phyloP scores from a whole-genome alignment of 2,113 vertebrate genomes.

The Erinaceus europaeus region DNA sequence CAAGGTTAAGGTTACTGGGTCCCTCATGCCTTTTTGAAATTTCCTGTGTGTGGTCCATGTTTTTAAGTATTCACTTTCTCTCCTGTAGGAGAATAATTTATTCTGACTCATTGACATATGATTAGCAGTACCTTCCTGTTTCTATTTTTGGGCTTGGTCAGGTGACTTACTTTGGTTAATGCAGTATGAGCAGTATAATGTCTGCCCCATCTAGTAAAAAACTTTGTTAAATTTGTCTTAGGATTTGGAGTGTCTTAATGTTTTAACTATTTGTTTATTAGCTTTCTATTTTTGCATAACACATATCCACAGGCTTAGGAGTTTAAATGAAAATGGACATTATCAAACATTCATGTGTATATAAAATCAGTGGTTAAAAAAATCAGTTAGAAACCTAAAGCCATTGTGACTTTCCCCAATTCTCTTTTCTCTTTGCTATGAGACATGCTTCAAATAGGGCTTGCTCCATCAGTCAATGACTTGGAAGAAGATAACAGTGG shows the following conservation, averaged over 20 bases:
- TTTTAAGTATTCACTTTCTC: not conserved
- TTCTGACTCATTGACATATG: not conserved
- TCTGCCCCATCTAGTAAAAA: not conserved
- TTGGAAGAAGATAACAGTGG: not conserved
- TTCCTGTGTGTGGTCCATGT: not conserved
- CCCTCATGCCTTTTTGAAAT: not conserved
- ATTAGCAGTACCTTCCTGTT: not conserved
- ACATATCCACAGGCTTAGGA: too few species aligned
- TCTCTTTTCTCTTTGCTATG: not conserved
- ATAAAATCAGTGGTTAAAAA: too few species aligned
- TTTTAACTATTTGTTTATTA: too few species aligned
- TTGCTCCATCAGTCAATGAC: not conserved
- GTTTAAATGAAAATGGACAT: too few species aligned
- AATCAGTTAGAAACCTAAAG: too few species aligned
- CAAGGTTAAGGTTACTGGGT: not conserved
- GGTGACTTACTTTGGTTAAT: not conserved
- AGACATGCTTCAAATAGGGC: not conserved
- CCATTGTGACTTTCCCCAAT: not conserved
- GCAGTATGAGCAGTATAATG: not conserved
- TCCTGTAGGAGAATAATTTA: not conserved
- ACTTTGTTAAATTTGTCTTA: too few species aligned
- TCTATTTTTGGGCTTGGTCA: not conserved
- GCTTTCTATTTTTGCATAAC: too few species aligned
- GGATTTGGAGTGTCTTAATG: too few species aligned
- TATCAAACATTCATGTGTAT: too few species aligned